These are phyloP conservation scores for Speoplatyrhinus poulsoni DNA, from an alignment of 2,113 vertebrate genomes.

Conservation along the genomic window DNA sequence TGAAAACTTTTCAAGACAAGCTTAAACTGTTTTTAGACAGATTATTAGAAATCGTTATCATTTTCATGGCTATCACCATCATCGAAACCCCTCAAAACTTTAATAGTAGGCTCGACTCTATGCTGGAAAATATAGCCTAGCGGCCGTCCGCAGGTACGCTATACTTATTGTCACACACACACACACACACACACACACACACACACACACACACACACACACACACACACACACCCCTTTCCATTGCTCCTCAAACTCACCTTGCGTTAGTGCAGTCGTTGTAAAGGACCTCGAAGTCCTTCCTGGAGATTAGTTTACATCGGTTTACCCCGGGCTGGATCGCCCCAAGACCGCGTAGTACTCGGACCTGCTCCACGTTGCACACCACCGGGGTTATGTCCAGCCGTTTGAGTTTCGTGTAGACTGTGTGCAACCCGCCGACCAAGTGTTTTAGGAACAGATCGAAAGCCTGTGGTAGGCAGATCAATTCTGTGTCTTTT, in stretches of 20 bases:
- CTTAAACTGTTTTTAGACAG: conserved; percentile 34
- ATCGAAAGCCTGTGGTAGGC: conserved; percentile 95
- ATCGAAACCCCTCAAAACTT: not conserved
- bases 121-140: not conserved
- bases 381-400: conserved; percentile 96
- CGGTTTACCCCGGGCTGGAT: conserved; percentile 97
- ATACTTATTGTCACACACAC: not conserved
- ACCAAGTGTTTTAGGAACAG: conserved; percentile 97
- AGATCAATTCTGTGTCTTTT: conserved; percentile 92
- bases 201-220: conserved; percentile 2
- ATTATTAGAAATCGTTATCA: conserved; percentile 70
- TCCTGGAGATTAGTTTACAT: conserved; percentile 96
- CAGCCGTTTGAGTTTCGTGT: conserved; percentile 96
- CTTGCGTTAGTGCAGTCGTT: conserved; percentile 96
- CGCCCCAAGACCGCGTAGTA: conserved; percentile 91
- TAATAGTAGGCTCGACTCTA: too few relatives aligned
- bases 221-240: not conserved
- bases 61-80: conserved; percentile 52
- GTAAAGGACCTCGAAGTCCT: conserved; percentile 96
- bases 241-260: conserved; percentile 60
- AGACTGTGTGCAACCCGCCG: conserved; percentile 94
- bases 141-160: too few relatives aligned
- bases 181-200: conserved; percentile 4
- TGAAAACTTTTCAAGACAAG: conserved; percentile 61
- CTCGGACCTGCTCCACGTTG: conserved; percentile 97